phyloP scores from a whole-genome alignment of 2,113 vertebrate genomes.

The Caretta caretta region DNA sequence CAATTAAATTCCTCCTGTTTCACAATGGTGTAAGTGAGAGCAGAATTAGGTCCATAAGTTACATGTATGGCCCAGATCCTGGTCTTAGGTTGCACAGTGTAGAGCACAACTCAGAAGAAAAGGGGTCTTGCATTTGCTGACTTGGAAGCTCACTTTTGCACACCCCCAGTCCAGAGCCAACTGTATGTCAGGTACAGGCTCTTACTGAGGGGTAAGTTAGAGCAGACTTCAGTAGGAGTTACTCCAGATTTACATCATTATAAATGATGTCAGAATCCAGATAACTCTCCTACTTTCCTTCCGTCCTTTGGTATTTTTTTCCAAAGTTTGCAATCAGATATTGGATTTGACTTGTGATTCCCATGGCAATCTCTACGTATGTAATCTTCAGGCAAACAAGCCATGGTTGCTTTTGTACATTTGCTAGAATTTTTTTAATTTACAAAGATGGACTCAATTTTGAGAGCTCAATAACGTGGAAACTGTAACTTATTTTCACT shows the following conservation, averaged over 20 bases:
- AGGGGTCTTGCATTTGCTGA: neutral
- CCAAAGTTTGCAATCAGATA: conserved; percentile 7
- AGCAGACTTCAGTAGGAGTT: neutral
- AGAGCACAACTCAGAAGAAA: conserved; percentile 25
- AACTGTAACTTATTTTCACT: neutral
- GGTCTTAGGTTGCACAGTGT: conserved; percentile 20
- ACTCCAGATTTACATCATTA: neutral
- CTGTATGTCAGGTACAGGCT: neutral
- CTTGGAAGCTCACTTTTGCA: neutral
- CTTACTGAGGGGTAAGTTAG: neutral
- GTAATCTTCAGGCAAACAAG: conserved; percentile 12
- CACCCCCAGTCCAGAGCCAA: neutral
- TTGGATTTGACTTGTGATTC: conserved; percentile 14
- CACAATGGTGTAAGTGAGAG: neutral
- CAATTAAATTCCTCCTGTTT: neutral
- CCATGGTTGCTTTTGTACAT: neutral
- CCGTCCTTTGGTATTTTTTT: neutral
- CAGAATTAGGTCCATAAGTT: conserved; percentile 31
- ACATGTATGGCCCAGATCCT: conserved; percentile 31
- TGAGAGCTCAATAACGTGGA: neutral
- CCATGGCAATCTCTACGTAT: neutral
- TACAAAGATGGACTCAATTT: neutral
- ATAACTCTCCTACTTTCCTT: neutral
- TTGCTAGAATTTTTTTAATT: neutral
- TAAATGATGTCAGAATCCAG: neutral